Conservation (phyloP, 2,888 invertebrate genomes). For the Diloba caeruleocephala region DNA sequence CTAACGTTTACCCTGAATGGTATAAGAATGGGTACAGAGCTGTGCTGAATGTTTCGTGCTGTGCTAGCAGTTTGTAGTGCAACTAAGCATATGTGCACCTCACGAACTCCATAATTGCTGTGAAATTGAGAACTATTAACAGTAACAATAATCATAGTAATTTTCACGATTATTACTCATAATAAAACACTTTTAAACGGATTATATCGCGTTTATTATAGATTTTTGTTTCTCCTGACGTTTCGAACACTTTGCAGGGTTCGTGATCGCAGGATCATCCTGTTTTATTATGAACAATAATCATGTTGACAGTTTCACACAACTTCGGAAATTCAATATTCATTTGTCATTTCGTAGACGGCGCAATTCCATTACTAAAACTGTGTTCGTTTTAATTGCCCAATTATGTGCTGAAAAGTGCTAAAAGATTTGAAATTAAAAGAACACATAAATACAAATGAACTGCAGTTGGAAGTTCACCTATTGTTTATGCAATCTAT, state of each 20-base stretch:
- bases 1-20: constrained; percentile 48
- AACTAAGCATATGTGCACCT: constrained; percentile 24
- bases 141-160: too few species aligned
- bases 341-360: background rate
- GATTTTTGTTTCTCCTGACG: too few species aligned
- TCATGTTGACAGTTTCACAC: too few species aligned
- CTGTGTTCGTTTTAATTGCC: constrained; percentile 17
- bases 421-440: constrained; percentile 29
- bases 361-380: constrained; percentile 7
- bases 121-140: too few species aligned
- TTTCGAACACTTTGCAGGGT: too few species aligned
- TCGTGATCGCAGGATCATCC: too few species aligned
- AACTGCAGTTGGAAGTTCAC: constrained; percentile 6
- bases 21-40: constrained; percentile 23
- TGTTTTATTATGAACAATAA: too few species aligned
- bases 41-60: constrained; percentile 19
- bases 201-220: too few species aligned
- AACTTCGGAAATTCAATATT: constrained; percentile 2
- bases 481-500: constrained; percentile 16
- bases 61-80: constrained; percentile 11
- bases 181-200: too few species aligned
- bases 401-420: constrained; percentile 9
- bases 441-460: constrained; percentile 27
- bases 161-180: background rate
- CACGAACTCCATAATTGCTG: constrained; percentile 16